Conservation (phyloP, 2,888 invertebrate genomes). For the Diarsia dahlii region DNA sequence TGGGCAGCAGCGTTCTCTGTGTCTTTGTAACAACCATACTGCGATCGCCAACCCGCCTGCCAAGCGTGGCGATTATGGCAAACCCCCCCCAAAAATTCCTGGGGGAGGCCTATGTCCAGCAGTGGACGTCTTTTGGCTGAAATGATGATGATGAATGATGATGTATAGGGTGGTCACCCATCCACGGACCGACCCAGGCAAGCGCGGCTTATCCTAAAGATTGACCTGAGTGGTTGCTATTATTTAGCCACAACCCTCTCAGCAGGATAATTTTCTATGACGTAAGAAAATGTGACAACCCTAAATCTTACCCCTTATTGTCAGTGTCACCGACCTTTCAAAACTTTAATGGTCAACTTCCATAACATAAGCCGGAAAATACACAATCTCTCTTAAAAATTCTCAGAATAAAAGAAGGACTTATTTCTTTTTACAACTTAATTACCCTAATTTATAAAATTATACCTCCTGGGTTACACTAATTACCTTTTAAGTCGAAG, state of each 20-base stretch:
- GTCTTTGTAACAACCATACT: too few species aligned
- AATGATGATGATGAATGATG: too few species aligned
- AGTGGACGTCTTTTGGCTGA: too few species aligned
- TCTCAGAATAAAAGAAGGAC: neutral
- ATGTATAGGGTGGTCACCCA: neutral
- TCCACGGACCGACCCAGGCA: neutral
- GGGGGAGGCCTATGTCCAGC: too few species aligned
- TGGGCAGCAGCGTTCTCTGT: too few species aligned
- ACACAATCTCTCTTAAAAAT: neutral
- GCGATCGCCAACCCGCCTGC: too few species aligned
- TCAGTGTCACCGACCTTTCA: neutral
- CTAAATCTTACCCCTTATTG: neutral
- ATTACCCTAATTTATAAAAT: slow-evolving; percentile 35
- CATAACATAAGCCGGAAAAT: neutral
- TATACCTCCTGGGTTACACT: neutral
- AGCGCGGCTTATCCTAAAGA: neutral
- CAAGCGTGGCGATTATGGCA: too few species aligned
- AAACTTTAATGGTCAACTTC: neutral
- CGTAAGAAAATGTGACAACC: neutral
- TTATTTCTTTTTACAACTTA: slow-evolving; percentile 16
- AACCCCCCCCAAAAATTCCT: too few species aligned
- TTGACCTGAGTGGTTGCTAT: neutral
- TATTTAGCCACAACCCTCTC: neutral
- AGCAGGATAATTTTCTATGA: neutral
- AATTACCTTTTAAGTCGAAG: slow-evolving; percentile 19